Evolutionary conservation across 2,888 invertebrate species (phyloP), one percentile per base, ranked within the genome.

Genomic region (Torymus auratus): DNA sequence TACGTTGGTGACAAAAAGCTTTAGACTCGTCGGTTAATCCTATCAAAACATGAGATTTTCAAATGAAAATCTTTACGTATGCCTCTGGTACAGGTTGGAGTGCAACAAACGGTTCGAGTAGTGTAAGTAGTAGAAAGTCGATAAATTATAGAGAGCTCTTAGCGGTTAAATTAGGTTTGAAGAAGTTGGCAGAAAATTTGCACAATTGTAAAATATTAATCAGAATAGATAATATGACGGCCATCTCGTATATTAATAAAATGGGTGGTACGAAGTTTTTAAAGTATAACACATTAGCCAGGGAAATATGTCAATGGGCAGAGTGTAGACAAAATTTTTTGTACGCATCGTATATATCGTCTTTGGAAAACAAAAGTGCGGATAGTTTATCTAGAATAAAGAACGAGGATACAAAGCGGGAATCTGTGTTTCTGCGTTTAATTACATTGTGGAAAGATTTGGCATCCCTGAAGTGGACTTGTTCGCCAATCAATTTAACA

Each of bases 301-400:
- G 77, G 55, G 58, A 83, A n/a, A 84, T 85, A 67, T 85, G 84
- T 83, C 69, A 83, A 23, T 85, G 82, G 83, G 84, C 82, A n/a
- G 83, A 85, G 61, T 5, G 5, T 11, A 83, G 82, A 64, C 20
- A 72, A 72, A 13, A 80, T 84, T 28, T 82, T 82, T 81, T 85
- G 13, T 75, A 82, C 1, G 85, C 85, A 2, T 82, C 84, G 84
- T 64, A 83, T 83, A 12, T 17, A 20, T 20, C 70, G 10, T 85
- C 85, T 4, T 28, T 7, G n/a, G 78, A 83, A 2, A 85, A 85
- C 69, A 17, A 53, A 0, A 75, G 84, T 64, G 87, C 86, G 0
- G 87, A 87, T 76, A 17, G 55, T 17, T 83, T 83, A 41, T 87
- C 87, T 0, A 79, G 86, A 11, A 81, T 78, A 12, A 70, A 62